A percentile compares a stretch with the other conserved stretches of the same genome.
Conservation (phyloP, 2,113 vertebrate genomes). For the Pseudorhombus dupliciocellatus region DNA sequence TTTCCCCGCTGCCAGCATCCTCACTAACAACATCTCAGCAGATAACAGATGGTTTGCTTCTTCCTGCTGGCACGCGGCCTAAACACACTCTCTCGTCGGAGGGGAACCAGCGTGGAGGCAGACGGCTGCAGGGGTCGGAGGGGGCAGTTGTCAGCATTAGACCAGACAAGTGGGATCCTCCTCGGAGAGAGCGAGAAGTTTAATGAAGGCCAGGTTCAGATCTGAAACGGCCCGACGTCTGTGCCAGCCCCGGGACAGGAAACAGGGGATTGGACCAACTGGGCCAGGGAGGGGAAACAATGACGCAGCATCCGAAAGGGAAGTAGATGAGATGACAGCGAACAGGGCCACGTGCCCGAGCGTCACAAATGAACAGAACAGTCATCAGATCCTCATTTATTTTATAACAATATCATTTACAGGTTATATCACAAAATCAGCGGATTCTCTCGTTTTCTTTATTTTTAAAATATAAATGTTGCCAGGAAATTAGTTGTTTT, state of each 20-base stretch:
- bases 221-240: background rate
- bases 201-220: constrained; percentile 12
- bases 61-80: constrained; percentile 53
- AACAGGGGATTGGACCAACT: constrained; percentile 1
- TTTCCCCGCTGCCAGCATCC: constrained; percentile 45
- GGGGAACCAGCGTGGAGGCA: constrained; percentile 11
- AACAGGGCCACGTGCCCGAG: background rate
- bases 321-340: background rate
- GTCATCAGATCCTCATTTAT: too few species aligned
- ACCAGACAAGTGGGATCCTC: constrained; percentile 34
- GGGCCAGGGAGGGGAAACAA: background rate
- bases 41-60: constrained; percentile 67
- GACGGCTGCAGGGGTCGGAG: constrained; percentile 25
- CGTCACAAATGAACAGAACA: background rate
- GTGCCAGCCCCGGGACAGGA: constrained; percentile 10
- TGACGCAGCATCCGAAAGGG: background rate
- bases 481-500: too few species aligned
- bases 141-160: constrained; percentile 39
- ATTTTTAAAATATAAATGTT: too few species aligned
- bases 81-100: constrained; percentile 29
- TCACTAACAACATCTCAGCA: constrained; percentile 40
- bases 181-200: constrained; percentile 9
- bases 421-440: too few species aligned
- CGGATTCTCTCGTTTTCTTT: too few species aligned
- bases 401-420: too few species aligned